Evolutionary conservation across 2,113 vertebrate genomes (phyloP).

Genomic region (human): GRCh38 chr11:57278001-57278500

Average conservation of each 20-base stretch:
- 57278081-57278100: neutral
- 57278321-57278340: neutral
- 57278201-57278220: neutral
- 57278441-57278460: neutral
- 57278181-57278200: rapidly evolving
- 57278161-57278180: neutral
- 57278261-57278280: neutral
- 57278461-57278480: neutral
- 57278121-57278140: neutral
- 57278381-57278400: neutral
- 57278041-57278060: neutral
- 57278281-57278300: neutral
- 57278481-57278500: neutral
- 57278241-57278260: neutral
- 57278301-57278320: neutral
- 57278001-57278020: constrained; percentile 41
- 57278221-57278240: neutral
- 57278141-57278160: neutral
- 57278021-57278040: neutral
- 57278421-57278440: neutral
- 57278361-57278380: neutral
- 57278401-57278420: neutral
- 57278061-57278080: neutral
- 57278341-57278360: neutral
- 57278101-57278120: neutral